Conservation (phyloP, 2,797 vertebrate genomes). For the Acrocephalus scirpaceus region DNA sequence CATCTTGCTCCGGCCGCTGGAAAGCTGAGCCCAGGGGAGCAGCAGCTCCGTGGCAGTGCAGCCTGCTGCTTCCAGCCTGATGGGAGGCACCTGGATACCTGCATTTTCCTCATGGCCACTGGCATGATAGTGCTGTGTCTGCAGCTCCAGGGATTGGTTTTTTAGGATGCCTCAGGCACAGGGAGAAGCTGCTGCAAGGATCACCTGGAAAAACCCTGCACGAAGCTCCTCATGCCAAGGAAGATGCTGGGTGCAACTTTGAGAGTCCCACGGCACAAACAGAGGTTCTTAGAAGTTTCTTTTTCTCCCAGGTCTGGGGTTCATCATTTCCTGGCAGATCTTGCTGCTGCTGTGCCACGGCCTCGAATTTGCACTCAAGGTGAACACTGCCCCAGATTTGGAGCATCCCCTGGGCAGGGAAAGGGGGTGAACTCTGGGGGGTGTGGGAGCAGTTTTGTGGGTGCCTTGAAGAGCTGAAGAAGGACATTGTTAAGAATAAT, state of each 20-base stretch:
- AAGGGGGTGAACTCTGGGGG: not conserved
- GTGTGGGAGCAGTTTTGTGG: not conserved
- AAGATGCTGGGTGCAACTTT: not conserved
- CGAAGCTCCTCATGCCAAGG: accelerated
- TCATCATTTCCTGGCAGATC: accelerated
- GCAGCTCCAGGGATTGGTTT: not conserved
- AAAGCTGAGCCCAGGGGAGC: not conserved
- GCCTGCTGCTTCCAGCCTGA: not conserved
- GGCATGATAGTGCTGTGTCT: accelerated
- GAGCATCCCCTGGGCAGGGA: not conserved
- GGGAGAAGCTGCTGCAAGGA: not conserved
- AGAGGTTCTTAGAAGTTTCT: not conserved
- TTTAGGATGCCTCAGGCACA: not conserved
- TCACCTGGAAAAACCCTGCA: not conserved
- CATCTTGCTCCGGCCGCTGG: not conserved
- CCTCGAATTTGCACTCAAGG: accelerated
- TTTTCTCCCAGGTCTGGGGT: not conserved
- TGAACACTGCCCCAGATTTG: not conserved
- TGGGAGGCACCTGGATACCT: not conserved
- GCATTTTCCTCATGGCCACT: not conserved
- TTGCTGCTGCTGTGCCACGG: accelerated
- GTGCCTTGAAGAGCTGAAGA: not conserved
- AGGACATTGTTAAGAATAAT: not conserved
- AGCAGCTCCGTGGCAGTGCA: not conserved
- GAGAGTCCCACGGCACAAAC: not conserved